Evolutionary conservation across 2,888 invertebrate species (phyloP).

Genomic region (Scaptomyza caliginosa): DNA sequence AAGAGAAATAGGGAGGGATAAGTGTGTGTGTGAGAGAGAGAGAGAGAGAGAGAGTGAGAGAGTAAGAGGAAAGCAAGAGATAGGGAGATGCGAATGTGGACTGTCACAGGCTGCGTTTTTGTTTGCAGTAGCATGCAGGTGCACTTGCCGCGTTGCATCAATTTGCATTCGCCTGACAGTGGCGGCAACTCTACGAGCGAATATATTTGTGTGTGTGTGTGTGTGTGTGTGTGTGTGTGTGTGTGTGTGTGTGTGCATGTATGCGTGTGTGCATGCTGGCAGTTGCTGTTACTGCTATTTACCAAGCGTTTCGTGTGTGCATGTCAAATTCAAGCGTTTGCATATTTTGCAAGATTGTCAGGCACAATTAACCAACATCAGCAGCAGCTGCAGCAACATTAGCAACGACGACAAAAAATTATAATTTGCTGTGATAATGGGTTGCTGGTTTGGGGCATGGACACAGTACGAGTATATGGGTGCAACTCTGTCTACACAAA

Average conservation of each 20-base stretch:
- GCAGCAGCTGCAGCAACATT: slow-evolving; percentile 43
- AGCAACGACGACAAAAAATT: slow-evolving; percentile 50
- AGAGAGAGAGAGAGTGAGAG: not conserved
- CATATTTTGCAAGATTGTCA: slow-evolving; percentile 77
- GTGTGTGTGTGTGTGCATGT: slow-evolving; percentile 15
- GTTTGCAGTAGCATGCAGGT: slow-evolving; percentile 73
- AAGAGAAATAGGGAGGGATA: slow-evolving; percentile 1
- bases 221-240: slow-evolving; percentile 2
- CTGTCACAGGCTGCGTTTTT: slow-evolving; percentile 66
- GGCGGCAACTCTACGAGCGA: slow-evolving; percentile 7
- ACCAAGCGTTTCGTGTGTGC: slow-evolving; percentile 77
- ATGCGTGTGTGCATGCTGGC: slow-evolving; percentile 42
- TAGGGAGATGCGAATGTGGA: slow-evolving; percentile 33
- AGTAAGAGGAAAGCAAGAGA: not conserved
- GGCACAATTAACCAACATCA: slow-evolving; percentile 77
- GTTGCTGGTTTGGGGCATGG: slow-evolving; percentile 11
- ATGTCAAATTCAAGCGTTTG: slow-evolving; percentile 77
- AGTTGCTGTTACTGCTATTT: slow-evolving; percentile 69
- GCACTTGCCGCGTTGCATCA: slow-evolving; percentile 67
- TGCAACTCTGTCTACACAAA: slow-evolving; percentile 28
- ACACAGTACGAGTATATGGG: slow-evolving; percentile 17
- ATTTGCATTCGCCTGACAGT: slow-evolving; percentile 65
- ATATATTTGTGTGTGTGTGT: not conserved
- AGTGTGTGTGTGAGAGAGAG: not conserved
- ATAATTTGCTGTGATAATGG: slow-evolving; percentile 73